A percentile compares a stretch with the other conserved stretches of the same genome.
phyloP scores from a whole-genome alignment of 2,113 vertebrate genomes.

The Fulmarus glacialis region DNA sequence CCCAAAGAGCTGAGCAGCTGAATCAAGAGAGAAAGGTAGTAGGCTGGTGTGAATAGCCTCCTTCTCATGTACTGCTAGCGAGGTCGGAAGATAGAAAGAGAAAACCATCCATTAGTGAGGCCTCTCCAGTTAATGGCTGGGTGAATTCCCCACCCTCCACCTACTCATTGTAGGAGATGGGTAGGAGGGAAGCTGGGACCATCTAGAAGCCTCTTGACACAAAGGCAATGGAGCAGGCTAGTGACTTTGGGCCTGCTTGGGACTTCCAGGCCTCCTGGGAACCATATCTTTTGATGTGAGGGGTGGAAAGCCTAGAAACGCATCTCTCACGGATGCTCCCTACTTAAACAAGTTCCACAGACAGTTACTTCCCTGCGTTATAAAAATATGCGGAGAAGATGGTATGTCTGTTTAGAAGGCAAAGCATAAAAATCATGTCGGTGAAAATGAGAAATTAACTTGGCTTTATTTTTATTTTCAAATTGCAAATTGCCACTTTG shows the following conservation, averaged over 20 bases:
- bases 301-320: not conserved
- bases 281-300: not conserved
- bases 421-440: not conserved
- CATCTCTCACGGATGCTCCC: not conserved
- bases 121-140: not conserved
- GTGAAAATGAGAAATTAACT: constrained; percentile 21
- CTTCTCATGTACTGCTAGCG: not conserved
- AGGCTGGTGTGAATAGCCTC: not conserved
- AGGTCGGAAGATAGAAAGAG: not conserved
- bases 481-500: not conserved
- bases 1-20: not conserved
- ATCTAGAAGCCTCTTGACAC: not conserved
- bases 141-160: not conserved
- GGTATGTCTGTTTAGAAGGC: not conserved
- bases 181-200: not conserved
- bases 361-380: not conserved
- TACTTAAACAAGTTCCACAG: not conserved
- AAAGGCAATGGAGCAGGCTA: not conserved
- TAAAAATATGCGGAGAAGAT: not conserved
- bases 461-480: constrained; percentile 32
- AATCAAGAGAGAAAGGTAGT: not conserved
- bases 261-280: not conserved
- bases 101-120: not conserved
- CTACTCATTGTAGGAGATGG: not conserved
- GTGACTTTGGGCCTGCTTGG: not conserved